phyloP scores from a whole-genome alignment of 2,113 vertebrate genomes.

The Prunella fulvescens region DNA sequence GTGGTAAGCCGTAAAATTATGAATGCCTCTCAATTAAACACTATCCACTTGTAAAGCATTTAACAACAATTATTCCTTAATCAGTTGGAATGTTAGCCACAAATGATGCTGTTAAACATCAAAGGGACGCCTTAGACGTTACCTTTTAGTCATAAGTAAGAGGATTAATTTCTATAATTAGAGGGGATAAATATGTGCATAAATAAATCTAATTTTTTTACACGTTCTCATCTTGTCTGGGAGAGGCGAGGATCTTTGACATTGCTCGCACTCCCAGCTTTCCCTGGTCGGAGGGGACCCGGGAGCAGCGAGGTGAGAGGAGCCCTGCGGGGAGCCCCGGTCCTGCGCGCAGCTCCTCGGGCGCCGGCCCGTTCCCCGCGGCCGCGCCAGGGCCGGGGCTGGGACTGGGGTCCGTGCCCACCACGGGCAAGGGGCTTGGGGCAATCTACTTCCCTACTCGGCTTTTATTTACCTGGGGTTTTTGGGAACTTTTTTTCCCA shows the following conservation, averaged over 20 bases:
- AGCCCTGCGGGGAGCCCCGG: background rate
- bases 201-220: conserved; percentile 68
- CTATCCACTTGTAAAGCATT: conserved; percentile 76
- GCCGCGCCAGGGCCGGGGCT: background rate
- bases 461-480: background rate
- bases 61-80: conserved; percentile 80
- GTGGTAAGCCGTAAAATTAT: conserved; percentile 75
- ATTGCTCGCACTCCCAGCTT: background rate
- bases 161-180: conserved; percentile 83
- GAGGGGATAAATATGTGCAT: conserved; percentile 78
- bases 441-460: background rate
- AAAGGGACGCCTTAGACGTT: conserved; percentile 72
- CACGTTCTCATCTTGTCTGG: conserved; percentile 11
- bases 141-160: conserved; percentile 81
- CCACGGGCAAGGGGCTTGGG: background rate
- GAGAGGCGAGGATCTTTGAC: background rate
- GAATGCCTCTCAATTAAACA: conserved; percentile 78
- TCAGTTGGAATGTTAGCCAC: conserved; percentile 76
- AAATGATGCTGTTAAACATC: conserved; percentile 78
- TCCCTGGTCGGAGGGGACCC: background rate
- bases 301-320: background rate
- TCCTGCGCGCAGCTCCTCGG: background rate
- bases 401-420: background rate
- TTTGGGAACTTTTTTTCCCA: too few species aligned
- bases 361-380: background rate